Base-by-base conservation (phyloP, 2,888 invertebrate species). In the Drosophila mulleri region DNA sequence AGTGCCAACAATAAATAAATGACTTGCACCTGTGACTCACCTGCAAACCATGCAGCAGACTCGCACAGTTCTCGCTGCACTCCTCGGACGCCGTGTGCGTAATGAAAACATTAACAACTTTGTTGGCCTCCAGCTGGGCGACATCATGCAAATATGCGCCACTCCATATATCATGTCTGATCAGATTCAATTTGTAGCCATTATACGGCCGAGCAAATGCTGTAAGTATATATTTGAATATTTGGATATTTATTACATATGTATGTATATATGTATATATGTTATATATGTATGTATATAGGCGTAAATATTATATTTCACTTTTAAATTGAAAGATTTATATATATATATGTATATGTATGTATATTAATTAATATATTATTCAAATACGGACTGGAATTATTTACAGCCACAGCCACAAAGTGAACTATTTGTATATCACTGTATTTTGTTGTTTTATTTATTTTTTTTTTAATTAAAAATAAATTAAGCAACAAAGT, bases 61-160 rank as follows among this genome's bases (percentile, higher is more conserved):
- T 61, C 1, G 84, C 67, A 75, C 94, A 94, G 5, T 91, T 78
- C 0, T 88, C 80, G 0, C 67, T 63, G 78, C 94, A 94, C 39
- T 83, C 85, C 1, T 70, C 68, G 2, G 93, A 93, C 14, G 92
- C 93, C 0, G 94, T 94, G 66, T 94, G 94, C 16, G 93, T 92
- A 1, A 93, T 86, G 18, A 94, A 87, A 20, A 94, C 92, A 62
- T 92, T 90, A 1, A 81, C 75, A 1, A 94, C 90, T 50, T 82
- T 87, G 23, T 85, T 61, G 35, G 81, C 56, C 61, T 88, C 76
- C 52, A 91, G 72, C 37, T 69, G 32, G 8, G 67, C 66, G 18
- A 65, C 74, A 23, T 75, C 66, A 8, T 80, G 68, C 16, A 84
- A 37, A 45, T 65, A 52, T 29, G 74, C 54, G 14, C 66, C 58